Conservation (phyloP, 1,140 invertebrate genomes). For the Bombus soroeensis region DNA sequence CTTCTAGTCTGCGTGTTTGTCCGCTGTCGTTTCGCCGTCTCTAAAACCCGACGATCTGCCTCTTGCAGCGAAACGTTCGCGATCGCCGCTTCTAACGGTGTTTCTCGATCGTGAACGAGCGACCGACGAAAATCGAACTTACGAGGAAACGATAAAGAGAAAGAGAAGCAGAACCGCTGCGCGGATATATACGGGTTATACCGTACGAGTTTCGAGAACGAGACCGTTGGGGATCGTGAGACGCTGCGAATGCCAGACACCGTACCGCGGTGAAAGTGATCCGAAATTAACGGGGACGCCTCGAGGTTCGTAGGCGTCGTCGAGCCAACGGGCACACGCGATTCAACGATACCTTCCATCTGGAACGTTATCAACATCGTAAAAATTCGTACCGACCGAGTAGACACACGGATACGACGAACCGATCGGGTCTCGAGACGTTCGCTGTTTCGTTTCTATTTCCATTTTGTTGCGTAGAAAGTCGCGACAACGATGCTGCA, state of each 20-base stretch:
- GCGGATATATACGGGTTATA: neutral
- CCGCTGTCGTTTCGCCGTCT: constrained; percentile 13
- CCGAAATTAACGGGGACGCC: constrained; percentile 69
- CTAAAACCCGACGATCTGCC: neutral
- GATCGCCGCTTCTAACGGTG: neutral
- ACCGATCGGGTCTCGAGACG: neutral
- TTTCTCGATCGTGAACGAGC: neutral
- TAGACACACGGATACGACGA: neutral
- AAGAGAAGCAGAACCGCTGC: neutral
- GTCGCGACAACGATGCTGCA: too few relatives aligned
- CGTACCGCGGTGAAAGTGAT: constrained; percentile 63
- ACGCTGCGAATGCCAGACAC: constrained; percentile 16
- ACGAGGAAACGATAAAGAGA: neutral
- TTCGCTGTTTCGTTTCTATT: too few relatives aligned
- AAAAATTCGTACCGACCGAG: neutral
- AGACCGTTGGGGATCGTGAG: constrained; percentile 18
- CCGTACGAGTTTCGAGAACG: constrained; percentile 48
- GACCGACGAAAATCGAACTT: neutral
- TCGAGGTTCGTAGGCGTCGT: constrained; percentile 60
- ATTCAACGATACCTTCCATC: constrained; percentile 25
- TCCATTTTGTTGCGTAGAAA: too few relatives aligned
- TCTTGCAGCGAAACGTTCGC: neutral
- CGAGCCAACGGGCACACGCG: constrained; percentile 36
- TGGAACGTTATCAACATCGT: constrained; percentile 28
- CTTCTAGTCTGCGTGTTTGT: constrained; percentile 34